Conservation (phyloP, 2,888 invertebrate genomes). For the Anoplius nigerrimus region DNA sequence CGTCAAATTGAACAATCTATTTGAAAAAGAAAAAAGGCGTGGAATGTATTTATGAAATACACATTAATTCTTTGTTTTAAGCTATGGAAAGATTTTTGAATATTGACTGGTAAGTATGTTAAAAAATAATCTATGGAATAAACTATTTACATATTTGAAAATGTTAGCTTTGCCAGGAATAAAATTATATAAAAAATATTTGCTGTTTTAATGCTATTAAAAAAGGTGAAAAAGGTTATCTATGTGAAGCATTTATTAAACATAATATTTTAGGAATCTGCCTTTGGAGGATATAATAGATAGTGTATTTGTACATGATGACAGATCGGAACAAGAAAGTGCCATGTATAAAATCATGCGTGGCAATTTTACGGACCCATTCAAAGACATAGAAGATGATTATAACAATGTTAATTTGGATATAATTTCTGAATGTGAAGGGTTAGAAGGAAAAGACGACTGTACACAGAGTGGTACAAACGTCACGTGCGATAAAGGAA, state of each 20-base stretch:
- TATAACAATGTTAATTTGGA: slow-evolving; percentile 37
- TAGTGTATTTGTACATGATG: slow-evolving; percentile 56
- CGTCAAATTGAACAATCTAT: neutral
- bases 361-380: slow-evolving; percentile 63
- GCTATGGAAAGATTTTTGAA: slow-evolving; percentile 62
- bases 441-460: neutral
- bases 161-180: neutral
- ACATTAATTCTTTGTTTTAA: neutral
- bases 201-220: neutral
- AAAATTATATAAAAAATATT: neutral
- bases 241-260: slow-evolving; percentile 1
- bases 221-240: neutral
- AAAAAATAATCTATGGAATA: neutral
- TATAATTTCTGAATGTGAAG: slow-evolving; percentile 19
- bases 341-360: slow-evolving; percentile 60
- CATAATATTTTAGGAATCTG: slow-evolving; percentile 55
- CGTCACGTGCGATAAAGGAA: neutral
- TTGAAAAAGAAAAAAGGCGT: neutral
- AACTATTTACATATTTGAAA: neutral
- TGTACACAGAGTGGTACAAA: no score
- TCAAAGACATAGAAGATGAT: slow-evolving; percentile 51
- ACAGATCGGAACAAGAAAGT: slow-evolving; percentile 62
- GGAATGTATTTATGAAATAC: neutral
- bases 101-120: slow-evolving; percentile 64
- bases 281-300: slow-evolving; percentile 65